These are phyloP conservation scores for Etheostoma cragini DNA, from an alignment of 2,113 vertebrate species.

Conservation along the genomic window DNA sequence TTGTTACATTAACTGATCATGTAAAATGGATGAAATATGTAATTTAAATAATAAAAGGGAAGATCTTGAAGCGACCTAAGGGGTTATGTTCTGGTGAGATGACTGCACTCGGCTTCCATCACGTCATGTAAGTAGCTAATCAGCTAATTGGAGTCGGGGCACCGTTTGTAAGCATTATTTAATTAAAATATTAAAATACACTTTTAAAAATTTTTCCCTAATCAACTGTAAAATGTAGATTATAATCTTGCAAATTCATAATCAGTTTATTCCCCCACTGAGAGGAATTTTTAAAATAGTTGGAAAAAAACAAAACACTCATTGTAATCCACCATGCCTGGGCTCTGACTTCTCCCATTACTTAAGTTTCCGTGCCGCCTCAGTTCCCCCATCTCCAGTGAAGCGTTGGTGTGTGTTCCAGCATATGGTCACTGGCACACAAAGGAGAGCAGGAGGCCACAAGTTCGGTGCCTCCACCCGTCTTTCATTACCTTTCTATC, in stretches of 20 bases:
- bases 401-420: constrained; percentile 64
- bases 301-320: constrained; percentile 61
- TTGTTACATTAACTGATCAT: constrained; percentile 26
- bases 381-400: constrained; percentile 64
- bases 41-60: constrained; percentile 64
- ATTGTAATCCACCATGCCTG: constrained; percentile 55
- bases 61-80: constrained; percentile 34
- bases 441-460: constrained; percentile 62
- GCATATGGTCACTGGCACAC: constrained; percentile 69
- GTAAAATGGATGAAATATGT: constrained; percentile 55
- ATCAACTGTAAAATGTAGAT: not conserved
- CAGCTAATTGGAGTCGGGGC: constrained; percentile 43
- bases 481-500: constrained; percentile 85
- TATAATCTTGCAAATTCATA: not conserved
- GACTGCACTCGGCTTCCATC: constrained; percentile 51
- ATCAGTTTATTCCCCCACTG: constrained; percentile 3
- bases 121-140: constrained; percentile 56
- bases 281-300: constrained; percentile 58
- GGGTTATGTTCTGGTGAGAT: constrained; percentile 53
- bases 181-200: constrained; percentile 41
- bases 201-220: constrained; percentile 20
- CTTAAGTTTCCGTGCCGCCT: constrained; percentile 76
- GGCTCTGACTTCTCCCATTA: constrained; percentile 76
- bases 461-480: constrained; percentile 60
- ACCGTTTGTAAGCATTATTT: constrained; percentile 15